phyloP scores from a whole-genome alignment of 2,113 vertebrate species.

The Silurus asotus region DNA sequence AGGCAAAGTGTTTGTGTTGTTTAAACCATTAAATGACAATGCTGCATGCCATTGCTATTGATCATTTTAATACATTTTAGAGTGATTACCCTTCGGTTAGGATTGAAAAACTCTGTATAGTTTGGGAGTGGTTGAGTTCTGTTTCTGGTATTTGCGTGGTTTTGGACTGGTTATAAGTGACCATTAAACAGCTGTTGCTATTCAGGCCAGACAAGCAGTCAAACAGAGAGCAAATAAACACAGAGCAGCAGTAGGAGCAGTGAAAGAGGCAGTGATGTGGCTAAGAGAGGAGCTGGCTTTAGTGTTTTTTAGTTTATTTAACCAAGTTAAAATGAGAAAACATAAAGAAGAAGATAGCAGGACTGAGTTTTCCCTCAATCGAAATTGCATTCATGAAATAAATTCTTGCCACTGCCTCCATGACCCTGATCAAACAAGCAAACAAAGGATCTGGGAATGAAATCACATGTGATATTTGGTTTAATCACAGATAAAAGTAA shows the following conservation, averaged over 20 bases:
- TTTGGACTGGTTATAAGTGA: neutral
- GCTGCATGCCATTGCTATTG: neutral
- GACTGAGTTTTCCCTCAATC: neutral
- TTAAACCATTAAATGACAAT: neutral
- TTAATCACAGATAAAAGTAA: neutral
- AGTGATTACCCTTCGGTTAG: neutral
- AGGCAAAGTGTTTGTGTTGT: neutral
- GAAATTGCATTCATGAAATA: neutral
- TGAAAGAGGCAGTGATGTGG: neutral
- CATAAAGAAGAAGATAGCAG: neutral
- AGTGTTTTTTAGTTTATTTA: neutral
- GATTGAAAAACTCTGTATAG: constrained; percentile 3
- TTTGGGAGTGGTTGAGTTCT: neutral
- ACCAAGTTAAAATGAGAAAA: neutral
- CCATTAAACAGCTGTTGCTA: neutral
- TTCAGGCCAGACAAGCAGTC: neutral
- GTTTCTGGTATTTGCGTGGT: neutral
- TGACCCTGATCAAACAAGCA: neutral
- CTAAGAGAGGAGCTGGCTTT: neutral
- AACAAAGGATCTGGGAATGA: neutral
- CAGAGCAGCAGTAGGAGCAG: neutral
- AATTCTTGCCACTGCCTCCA: neutral
- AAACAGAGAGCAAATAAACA: constrained; percentile 7
- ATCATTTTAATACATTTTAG: neutral
- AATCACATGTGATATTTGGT: neutral